Evolutionary conservation across 1,140 invertebrate genomes (phyloP), one percentile per base, ranked within the genome.

Genomic region (Hydropsyche tenuis): DNA sequence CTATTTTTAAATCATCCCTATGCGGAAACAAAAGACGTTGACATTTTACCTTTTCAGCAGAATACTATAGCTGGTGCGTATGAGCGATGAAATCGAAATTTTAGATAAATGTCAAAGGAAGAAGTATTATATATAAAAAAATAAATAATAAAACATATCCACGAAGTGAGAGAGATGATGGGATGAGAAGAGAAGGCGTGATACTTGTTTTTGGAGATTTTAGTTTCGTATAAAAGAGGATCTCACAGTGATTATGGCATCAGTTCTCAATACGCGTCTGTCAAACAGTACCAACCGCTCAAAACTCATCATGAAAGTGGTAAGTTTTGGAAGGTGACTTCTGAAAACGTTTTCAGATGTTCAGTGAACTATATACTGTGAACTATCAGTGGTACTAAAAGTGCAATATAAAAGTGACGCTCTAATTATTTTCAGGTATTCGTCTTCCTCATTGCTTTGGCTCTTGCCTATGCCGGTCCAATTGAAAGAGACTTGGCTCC

Each of bases 361-460:
- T 63, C 16, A 37, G n/a, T 25, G 2, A 11, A 20, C 25, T 14
- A 9, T 22, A 22, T 22, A 65, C 2, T 65, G 51, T 1, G 22
- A 48, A 69, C 14, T 37, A 37, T 4, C 9, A 37, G 30, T 37
- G 30, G 3, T 9, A 3, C 30, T 37, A 4, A 4, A 37, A 70
- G 25, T 42, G 16, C 9, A 27, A 27, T 14, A 25, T 42, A 56
- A 37, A 37, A 70, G 51, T 70, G 48, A 37, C 18, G 51, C 56
- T 37, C 9, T 37, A 9, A 56, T 65, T 16, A 12, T 2, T 73
- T 73, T 65, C 27, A 77, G 76, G 76, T 62, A 75, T 60, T 77
- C 66, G 71, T 84, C 73, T 80, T 84, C 66, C 63, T 79, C 74
- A 79, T 82, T 73, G 82, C 79, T 37, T 77, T 84, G 74, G 83